Conservation (phyloP, 2,888 invertebrate genomes). For the Drosophila koepferae region DNA sequence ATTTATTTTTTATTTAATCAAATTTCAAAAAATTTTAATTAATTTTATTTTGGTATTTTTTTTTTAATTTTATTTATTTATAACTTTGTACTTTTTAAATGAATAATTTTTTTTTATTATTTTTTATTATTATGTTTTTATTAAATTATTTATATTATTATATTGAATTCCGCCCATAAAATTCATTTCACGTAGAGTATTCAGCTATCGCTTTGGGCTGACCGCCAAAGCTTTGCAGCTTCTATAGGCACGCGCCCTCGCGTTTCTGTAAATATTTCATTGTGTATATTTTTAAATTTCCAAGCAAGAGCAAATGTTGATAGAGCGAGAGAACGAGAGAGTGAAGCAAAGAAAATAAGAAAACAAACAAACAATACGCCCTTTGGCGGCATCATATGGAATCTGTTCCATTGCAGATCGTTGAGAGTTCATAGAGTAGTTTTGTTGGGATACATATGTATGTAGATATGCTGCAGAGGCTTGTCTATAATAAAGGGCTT, state of each 20-base stretch:
- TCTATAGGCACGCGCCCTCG: conserved; percentile 50
- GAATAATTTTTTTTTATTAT: too few species aligned
- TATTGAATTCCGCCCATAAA: neutral
- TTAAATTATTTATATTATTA: too few species aligned
- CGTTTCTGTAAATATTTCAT: conserved; percentile 39
- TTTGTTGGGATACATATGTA: too few species aligned
- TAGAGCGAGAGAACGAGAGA: neutral
- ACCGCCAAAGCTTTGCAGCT: conserved; percentile 14
- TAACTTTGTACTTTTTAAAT: too few species aligned
- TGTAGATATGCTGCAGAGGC: neutral
- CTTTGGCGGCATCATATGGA: conserved; percentile 2
- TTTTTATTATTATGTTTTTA: too few species aligned
- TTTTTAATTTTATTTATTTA: too few species aligned
- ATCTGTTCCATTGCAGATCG: neutral
- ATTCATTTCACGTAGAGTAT: conserved; percentile 24
- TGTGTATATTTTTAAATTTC: conserved; percentile 54
- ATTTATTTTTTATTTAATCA: too few species aligned
- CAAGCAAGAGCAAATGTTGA: conserved; percentile 7
- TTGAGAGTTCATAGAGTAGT: neutral
- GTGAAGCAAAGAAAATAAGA: neutral
- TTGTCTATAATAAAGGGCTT: too few species aligned
- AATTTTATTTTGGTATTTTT: too few species aligned
- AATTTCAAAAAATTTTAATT: too few species aligned
- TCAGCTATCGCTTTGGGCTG: neutral
- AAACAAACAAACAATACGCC: conserved; percentile 11